Base-by-base conservation (phyloP, 1,140 invertebrate genomes). In the Riptortus pedestris region DNA sequence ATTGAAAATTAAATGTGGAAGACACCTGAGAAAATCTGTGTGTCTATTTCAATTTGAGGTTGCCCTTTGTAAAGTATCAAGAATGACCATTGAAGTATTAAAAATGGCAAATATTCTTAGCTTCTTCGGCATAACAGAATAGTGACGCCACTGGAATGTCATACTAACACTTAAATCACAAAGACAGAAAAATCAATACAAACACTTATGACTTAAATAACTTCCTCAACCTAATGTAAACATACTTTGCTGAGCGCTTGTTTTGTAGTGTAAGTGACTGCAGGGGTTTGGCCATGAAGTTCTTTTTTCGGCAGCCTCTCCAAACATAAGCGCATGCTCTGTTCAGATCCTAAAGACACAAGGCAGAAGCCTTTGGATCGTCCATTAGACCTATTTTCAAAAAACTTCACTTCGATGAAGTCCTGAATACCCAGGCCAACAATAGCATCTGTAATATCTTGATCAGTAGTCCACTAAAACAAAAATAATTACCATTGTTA, bases 311-410 rank as follows among this genome's bases (percentile, higher is more conserved):
- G 85, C 45, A 99, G 78, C 67, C 91, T 85, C 62, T 99, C 96
- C 82, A 98, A 84, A 45, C 94, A 88, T 64, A 86, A 79, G 65
- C 92, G 81, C 70, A 94, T 84, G 66, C 95, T 97, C 65, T 83
- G 81, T 70, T 99, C 95, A 0, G 93, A 97, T 12, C 88, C 90
- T 52, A 97, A 78, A 1, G 91, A 90, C 67, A 96, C 85, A 20
- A 94, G 86, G 74, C 93, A 96, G 75, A 96, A 96, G 45, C 97
- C 97, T 81, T 99, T 99, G 0, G 93, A 97, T 75, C 99, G 96
- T 26, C 97, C 97, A 81, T 99, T 99, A 12, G 92, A 90, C 70
- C 96, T 84, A 78, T 99, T 99, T 78, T 99, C 96, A 79, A 98
- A 97, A 77, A 99, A 99, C 77, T 98, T 98, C 14, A 99, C 93